phyloP scores from a whole-genome alignment of 2,113 vertebrate genomes.

The Laterallus jamaicensis region DNA sequence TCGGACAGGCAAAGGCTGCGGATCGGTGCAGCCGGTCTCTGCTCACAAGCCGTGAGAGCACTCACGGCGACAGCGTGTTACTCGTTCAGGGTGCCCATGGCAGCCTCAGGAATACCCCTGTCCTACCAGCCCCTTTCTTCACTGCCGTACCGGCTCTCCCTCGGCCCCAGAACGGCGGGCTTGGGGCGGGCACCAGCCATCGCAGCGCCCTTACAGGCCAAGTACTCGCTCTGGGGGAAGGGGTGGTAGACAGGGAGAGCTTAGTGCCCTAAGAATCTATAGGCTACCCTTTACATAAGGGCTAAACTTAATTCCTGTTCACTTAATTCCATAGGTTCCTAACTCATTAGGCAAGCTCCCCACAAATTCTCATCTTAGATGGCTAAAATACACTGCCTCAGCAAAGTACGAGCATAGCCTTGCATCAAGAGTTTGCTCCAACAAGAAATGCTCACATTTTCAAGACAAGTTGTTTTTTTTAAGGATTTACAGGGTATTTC shows the following conservation, averaged over 20 bases:
- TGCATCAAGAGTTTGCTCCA: fast-evolving
- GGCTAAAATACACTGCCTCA: fast-evolving
- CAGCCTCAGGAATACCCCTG: fast-evolving
- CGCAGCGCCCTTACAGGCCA: fast-evolving
- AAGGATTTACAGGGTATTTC: neutral
- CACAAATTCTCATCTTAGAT: fast-evolving
- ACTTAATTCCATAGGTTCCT: too few relatives aligned
- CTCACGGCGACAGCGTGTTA: fast-evolving
- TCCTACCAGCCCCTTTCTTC: fast-evolving
- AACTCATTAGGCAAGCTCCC: too few relatives aligned
- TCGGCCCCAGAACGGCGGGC: too few relatives aligned
- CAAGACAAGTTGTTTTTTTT: fast-evolving
- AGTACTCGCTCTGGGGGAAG: fast-evolving
- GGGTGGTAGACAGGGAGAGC: too few relatives aligned
- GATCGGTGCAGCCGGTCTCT: fast-evolving
- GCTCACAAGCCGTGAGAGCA: fast-evolving
- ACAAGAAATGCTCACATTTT: neutral
- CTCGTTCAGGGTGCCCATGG: fast-evolving
- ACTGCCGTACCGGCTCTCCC: neutral
- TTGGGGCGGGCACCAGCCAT: fast-evolving
- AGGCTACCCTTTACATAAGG: neutral
- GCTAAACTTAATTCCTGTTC: fast-evolving
- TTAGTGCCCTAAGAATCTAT: fast-evolving
- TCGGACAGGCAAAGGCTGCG: fast-evolving
- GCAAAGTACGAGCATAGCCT: neutral